Evolutionary conservation across 2,113 vertebrate genomes (phyloP), one percentile per base, ranked within the genome.

Genomic region (Siphamia tubifer): DNA sequence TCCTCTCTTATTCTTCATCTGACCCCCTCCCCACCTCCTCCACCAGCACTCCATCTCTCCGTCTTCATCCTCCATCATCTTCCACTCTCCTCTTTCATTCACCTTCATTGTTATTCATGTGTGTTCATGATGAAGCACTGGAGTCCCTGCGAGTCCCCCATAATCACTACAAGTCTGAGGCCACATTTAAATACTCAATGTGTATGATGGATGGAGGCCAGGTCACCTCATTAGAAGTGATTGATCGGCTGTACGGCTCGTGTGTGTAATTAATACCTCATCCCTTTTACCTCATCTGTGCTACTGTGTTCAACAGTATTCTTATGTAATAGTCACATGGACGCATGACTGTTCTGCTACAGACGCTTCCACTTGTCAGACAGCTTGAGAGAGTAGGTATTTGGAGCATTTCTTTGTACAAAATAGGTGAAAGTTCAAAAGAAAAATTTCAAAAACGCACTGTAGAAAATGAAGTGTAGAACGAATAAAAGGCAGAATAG

Each of bases 131-230:
- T 83, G 77, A 79, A 88, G 78, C 69, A 52, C 79, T 68, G 45
- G 67, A 66, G 68, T 81, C 58, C 70, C 62, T 45, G 62, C 16
- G 58, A 82, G 74, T 79, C 34, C 68, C 74, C 55, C n/a, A 71
- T 87, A 87, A 90, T 87, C 87, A 74, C 85, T 68, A 20, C 21
- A 36, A 74, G 71, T 82, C 65, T 73, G 79, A 49, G 51, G 45
- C 48, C 81, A 85, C 43, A 85, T 91, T 86, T 82, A 90, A 89
- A 88, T 84, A 70, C 84, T 90, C 75, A 68, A 68, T 81, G 69
- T 79, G 54, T 80, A 74, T 89, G 85, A 91, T 90, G 76, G 81
- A 91, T 90, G 74, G 62, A 77, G 70, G 82, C 71, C 56, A 65
- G 30, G 70, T 61, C 2, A 47, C 68, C 87, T 91, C 89, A 87